A percentile compares a stretch with the other conserved stretches of the same genome.
Conservation (phyloP, 2,113 vertebrate genomes). For the Piprites chloris region DNA sequence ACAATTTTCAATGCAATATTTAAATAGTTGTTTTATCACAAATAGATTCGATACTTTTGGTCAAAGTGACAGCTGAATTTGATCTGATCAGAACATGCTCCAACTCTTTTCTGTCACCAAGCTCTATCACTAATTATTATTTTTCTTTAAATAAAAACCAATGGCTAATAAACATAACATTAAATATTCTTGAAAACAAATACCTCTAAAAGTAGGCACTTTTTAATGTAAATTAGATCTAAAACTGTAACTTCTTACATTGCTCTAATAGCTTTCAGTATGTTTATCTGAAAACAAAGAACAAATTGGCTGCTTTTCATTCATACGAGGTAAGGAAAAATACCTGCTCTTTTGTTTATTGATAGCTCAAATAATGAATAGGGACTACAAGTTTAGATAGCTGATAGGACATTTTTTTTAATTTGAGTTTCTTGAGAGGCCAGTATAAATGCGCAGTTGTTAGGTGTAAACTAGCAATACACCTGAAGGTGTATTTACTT, state of each 20-base stretch:
- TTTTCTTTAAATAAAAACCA: not conserved
- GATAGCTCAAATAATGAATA: slow-evolving; percentile 5
- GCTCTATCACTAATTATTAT: not conserved
- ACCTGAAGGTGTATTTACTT: not conserved
- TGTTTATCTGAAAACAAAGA: not conserved
- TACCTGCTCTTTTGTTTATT: not conserved
- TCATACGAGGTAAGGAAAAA: not conserved
- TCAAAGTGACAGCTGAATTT: not conserved
- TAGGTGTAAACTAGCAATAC: not conserved
- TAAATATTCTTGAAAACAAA: not conserved
- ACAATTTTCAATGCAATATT: not conserved
- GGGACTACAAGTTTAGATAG: not conserved
- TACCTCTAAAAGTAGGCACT: not conserved
- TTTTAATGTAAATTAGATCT: not conserved
- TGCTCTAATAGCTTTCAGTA: not conserved
- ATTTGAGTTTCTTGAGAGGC: not conserved
- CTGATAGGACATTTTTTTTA: not conserved
- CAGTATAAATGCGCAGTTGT: not conserved
- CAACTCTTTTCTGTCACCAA: not conserved
- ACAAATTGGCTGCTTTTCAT: not conserved
- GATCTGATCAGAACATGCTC: not conserved
- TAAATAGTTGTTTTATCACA: not conserved
- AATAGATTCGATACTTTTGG: not conserved
- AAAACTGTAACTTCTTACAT: not conserved
- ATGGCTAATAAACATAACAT: not conserved